Evolutionary conservation across 2,113 vertebrate species (phyloP).

Genomic region (Columba livia): DNA sequence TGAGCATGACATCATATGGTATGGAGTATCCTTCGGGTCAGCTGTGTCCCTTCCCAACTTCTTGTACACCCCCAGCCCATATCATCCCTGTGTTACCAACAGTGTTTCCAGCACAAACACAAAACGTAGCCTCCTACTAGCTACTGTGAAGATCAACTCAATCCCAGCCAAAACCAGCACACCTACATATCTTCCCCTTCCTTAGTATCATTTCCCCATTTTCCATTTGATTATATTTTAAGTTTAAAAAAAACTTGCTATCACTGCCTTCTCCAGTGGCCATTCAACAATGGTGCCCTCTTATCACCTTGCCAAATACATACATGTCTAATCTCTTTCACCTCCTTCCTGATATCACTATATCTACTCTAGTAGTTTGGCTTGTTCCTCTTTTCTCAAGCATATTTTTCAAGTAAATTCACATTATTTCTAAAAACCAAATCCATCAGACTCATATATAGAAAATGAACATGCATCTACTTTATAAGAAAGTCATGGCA

Average conservation of each 20-base stretch:
- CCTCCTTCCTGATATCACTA: not conserved
- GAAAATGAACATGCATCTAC: rapidly evolving
- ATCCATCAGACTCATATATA: not conserved
- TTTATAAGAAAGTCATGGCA: rapidly evolving
- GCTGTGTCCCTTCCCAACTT: no score
- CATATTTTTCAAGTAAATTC: not conserved
- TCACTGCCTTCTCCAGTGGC: not conserved
- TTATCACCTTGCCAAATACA: not conserved
- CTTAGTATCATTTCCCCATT: not conserved
- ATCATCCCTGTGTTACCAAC: no score
- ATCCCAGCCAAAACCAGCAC: no score
- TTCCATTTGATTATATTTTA: not conserved
- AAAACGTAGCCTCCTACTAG: no score
- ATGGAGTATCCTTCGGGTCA: no score
- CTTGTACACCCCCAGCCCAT: no score
- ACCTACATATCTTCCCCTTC: not conserved
- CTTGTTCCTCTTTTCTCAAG: not conserved
- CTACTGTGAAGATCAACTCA: no score
- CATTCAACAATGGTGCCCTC: not conserved
- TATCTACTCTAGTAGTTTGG: not conserved
- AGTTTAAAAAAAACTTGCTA: not conserved
- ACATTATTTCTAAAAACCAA: not conserved
- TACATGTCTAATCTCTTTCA: not conserved
- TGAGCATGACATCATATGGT: no score
- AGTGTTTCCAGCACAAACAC: no score